phyloP scores from a whole-genome alignment of 2,797 vertebrate genomes.

The Spatula versicolor region DNA sequence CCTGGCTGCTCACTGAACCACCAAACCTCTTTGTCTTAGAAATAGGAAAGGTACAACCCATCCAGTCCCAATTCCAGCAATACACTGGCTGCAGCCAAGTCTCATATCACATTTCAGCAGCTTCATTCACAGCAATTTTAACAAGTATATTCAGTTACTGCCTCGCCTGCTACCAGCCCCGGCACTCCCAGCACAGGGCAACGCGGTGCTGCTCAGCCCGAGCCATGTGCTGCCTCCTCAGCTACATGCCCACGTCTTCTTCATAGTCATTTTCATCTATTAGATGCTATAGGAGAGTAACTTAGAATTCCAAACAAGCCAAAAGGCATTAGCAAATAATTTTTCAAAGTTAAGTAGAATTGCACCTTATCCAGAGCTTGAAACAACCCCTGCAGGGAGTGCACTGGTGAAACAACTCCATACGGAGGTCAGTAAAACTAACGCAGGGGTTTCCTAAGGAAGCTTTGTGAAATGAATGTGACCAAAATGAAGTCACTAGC shows the following conservation, averaged over 20 bases:
- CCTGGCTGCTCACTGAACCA: not conserved
- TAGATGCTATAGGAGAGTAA: not conserved
- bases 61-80: not conserved
- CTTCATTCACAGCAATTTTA: not conserved
- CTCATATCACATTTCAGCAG: conserved; percentile 25
- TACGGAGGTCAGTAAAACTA: not conserved
- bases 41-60: not conserved
- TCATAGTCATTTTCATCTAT: not conserved
- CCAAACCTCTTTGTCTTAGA: not conserved
- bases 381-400: not conserved
- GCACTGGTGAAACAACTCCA: not conserved
- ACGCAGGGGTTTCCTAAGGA: not conserved
- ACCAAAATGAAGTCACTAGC: not conserved
- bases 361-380: not conserved
- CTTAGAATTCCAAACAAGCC: not conserved
- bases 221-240: not conserved
- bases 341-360: not conserved
- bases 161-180: not conserved
- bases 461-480: not conserved
- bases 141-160: conserved; percentile 7
- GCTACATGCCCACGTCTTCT: not conserved
- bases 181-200: not conserved
- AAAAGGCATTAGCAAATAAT: accelerated
- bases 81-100: not conserved
- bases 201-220: not conserved